phyloP scores from a whole-genome alignment of 2,888 invertebrate genomes.

The Tetragonula carbonaria region DNA sequence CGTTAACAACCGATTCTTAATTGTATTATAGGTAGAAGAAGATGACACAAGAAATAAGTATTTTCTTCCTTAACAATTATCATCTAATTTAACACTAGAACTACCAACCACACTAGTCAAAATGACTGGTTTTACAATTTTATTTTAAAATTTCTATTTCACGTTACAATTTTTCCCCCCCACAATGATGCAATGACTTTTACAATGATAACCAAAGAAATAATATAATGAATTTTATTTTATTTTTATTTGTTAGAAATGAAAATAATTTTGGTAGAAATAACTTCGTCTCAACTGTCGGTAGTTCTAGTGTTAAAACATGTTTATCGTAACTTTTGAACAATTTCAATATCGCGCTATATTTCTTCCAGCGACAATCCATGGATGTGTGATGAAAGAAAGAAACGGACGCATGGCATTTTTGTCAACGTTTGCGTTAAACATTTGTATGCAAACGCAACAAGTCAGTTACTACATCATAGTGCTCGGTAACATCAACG shows the following conservation, averaged over 20 bases:
- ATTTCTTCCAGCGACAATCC: conserved; percentile 7
- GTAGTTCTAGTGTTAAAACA: too few species aligned
- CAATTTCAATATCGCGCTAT: background rate
- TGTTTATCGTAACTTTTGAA: background rate
- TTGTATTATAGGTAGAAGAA: background rate
- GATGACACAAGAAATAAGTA: background rate
- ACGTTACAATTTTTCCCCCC: too few species aligned
- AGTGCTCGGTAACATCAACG: background rate
- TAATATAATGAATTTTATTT: too few species aligned
- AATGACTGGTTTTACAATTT: too few species aligned
- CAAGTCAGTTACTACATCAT: background rate
- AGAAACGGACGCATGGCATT: background rate
- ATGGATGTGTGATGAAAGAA: too few species aligned
- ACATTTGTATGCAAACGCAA: background rate
- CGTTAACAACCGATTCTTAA: background rate
- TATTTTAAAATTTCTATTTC: too few species aligned
- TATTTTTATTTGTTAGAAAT: too few species aligned
- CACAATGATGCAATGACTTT: too few species aligned
- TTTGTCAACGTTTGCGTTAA: background rate
- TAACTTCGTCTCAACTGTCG: too few species aligned
- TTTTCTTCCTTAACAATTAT: background rate
- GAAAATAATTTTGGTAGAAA: too few species aligned
- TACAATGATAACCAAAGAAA: too few species aligned
- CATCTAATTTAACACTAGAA: background rate
- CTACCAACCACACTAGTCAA: too few species aligned